Evolutionary conservation across 2,113 vertebrate species (phyloP).

Genomic region (Anarhynchus alexandrinus): DNA sequence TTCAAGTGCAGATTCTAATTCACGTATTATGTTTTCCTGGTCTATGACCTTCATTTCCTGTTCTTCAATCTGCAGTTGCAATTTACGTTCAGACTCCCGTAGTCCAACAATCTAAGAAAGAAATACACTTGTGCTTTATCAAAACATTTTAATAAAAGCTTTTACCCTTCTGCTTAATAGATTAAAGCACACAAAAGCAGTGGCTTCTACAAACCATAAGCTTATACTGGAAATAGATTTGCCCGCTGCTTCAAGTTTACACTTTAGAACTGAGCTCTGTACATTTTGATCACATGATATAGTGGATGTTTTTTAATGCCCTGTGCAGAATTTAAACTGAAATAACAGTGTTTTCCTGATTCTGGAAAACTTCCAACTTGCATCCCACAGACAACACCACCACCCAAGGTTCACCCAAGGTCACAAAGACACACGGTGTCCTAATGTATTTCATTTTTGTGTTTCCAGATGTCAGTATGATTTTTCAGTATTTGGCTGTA

Average conservation of each 20-base stretch:
- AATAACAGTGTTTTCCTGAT: background rate
- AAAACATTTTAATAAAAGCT: background rate
- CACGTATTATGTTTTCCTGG: constrained; percentile 63
- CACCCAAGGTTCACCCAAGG: background rate
- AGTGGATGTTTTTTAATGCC: background rate
- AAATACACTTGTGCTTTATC: background rate
- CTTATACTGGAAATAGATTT: background rate
- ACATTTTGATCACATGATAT: background rate
- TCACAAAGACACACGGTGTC: background rate
- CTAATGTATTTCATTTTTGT: background rate
- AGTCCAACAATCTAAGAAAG: constrained; percentile 82
- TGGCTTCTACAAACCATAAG: background rate
- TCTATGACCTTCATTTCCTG: constrained; percentile 78
- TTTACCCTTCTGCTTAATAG: background rate
- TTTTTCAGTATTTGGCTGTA: background rate
- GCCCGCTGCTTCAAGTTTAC: background rate
- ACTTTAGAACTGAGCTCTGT: background rate
- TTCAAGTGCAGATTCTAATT: constrained; percentile 80
- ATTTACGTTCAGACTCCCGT: constrained; percentile 74
- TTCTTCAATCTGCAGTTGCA: constrained; percentile 81
- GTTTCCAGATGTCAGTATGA: background rate
- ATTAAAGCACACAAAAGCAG: background rate
- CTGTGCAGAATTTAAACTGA: background rate
- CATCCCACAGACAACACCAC: background rate
- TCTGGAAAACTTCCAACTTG: background rate